A percentile compares a stretch with the other conserved stretches of the same genome.
phyloP scores from a whole-genome alignment of 2,888 invertebrate species.

The Athalia cordata region DNA sequence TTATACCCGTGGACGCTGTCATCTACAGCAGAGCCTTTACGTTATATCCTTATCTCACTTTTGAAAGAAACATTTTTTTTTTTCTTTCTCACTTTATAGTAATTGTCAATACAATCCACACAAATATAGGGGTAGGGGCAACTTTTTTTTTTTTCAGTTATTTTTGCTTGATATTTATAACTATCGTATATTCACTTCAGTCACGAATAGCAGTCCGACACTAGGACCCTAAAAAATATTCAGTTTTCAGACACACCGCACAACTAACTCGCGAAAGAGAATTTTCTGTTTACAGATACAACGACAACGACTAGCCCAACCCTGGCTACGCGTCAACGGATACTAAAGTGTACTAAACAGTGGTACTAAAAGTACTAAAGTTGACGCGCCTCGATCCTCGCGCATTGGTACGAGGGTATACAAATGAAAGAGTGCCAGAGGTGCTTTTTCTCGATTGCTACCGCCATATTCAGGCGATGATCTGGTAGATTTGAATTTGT shows the following conservation, averaged over 20 bases:
- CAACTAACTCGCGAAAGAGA: neutral
- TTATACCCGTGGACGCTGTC: constrained; percentile 39
- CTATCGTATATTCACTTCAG: no score
- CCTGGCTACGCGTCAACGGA: constrained; percentile 27
- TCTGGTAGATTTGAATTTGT: no score
- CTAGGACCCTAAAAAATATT: neutral
- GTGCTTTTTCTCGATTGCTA: no score
- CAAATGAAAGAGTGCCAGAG: no score
- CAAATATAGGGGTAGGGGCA: no score
- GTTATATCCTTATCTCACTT: neutral
- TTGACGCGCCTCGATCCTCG: no score
- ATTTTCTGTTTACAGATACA: constrained; percentile 36
- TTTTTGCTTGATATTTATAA: no score
- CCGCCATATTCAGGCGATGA: no score
- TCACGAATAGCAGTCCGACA: neutral
- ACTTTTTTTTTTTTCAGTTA: no score
- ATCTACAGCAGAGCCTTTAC: constrained; percentile 5
- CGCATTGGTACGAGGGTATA: no score
- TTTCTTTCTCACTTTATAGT: neutral
- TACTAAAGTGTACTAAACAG: neutral
- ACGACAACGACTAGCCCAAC: constrained; percentile 23
- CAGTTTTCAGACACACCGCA: neutral
- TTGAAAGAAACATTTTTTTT: neutral
- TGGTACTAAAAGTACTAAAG: no score
- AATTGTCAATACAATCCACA: neutral